Evolutionary conservation across 2,113 vertebrate genomes (phyloP), one percentile per base, ranked within the genome.

Genomic region (Ariopsis seemanni): DNA sequence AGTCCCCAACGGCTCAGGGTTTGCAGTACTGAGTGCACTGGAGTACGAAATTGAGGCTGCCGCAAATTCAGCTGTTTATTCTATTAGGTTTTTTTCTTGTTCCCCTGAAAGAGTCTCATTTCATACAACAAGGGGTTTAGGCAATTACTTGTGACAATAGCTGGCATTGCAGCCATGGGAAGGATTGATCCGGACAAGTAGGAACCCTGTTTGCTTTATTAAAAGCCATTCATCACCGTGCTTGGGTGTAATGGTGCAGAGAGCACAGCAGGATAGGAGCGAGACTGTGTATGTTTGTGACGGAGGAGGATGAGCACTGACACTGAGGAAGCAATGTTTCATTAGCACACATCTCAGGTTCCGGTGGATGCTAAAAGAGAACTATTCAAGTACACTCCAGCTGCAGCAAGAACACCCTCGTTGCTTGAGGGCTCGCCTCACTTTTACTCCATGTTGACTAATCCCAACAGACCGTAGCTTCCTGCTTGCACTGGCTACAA

Each of bases 211-310:
- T 88, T 84, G 86, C 89, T 91, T 91, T 91, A 92, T 91, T 91
- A 89, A 90, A 90, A 89, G 90, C 86, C 84, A 92, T 92, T 92
- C 90, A 92, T 92, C 91, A 92, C 88, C 27, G 55, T 85, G 74
- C 58, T 82, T 48, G 58, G 65, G 85, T 87, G 89, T 86, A 85
- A 85, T 85, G 89, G 86, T 72, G 84, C 82, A 53, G 52, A 60
- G 74, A 84, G 75, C 14, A 53, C 48, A 50, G 57, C 7, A 42
- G 79, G 60, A 34, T 82, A 77, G 86, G 83, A 63, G 69, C 55
- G 34, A 52, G 69, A 27, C 18, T 78, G 63, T 20, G 81, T 83
- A 50, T 60, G 42, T 81, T 72, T 79, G 48, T 30, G 50, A 42
- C 67, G 25, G 53, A 87, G 27, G 34, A 58, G 34, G 27, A 69